Conservation (phyloP, 2,113 vertebrate species). For the Leptocoma aspasia region DNA sequence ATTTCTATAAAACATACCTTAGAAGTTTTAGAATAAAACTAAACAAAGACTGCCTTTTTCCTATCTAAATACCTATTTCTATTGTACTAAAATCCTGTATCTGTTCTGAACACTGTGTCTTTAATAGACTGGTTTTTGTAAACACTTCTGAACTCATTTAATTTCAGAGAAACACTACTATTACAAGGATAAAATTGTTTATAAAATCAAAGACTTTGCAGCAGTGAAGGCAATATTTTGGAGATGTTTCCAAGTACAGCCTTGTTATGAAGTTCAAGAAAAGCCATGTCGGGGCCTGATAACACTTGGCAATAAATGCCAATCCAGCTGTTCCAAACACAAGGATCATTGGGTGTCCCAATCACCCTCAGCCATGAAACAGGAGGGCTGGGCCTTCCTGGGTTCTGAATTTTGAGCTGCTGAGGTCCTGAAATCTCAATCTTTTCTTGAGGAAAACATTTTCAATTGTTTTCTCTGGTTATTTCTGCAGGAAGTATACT, state of each 20-base stretch:
- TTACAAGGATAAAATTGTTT: neutral
- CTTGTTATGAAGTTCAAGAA: neutral
- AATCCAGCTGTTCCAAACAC: neutral
- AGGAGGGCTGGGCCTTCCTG: neutral
- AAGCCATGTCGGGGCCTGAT: neutral
- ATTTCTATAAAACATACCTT: neutral
- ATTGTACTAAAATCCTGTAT: neutral
- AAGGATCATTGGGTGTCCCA: neutral
- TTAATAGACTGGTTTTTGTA: neutral
- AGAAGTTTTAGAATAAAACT: neutral
- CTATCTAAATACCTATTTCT: neutral
- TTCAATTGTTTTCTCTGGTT: neutral
- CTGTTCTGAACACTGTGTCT: neutral
- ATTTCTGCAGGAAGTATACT: neutral
- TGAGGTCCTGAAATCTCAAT: neutral
- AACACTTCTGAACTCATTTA: neutral
- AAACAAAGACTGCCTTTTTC: neutral
- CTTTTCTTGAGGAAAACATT: neutral
- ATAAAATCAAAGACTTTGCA: neutral
- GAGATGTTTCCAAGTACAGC: neutral
- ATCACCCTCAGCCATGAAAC: neutral
- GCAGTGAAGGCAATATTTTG: neutral
- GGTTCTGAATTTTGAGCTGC: neutral
- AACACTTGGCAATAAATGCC: neutral
- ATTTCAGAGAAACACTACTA: neutral